Evolutionary conservation across 1,140 invertebrate species (phyloP), one percentile per base, ranked within the genome.

Genomic region (Drosophila sproati): DNA sequence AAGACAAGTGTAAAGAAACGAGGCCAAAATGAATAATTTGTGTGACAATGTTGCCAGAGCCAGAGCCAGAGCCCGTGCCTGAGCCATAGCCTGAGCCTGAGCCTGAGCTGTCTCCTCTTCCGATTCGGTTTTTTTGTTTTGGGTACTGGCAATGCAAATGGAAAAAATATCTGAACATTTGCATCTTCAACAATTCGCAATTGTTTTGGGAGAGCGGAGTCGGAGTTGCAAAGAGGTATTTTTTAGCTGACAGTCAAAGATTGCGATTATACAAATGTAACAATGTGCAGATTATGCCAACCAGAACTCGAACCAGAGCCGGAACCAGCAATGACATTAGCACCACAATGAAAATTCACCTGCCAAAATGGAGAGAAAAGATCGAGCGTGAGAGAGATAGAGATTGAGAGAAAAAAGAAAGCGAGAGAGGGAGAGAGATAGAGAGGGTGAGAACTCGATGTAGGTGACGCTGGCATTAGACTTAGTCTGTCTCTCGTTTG

Each of bases 91-190:
- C 39, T 29, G 28, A 39, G 60, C 50, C 67, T 61, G 66, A 60
- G 59, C 12, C 51, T 12, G 55, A 20, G 59, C 45, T 32, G 57
- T 67, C 68, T 47, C 57, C 55, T 52, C 60, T 61, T 51, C 54
- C 52, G 12, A n/a, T 37, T 12, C 1, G 28, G 0, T 39, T 54
- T 47, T 45, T 48, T 32, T 51, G 45, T 62, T 66, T 71, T 47
- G 32, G 51, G 62, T 55, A 43, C 57, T 51, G 73, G 54, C 76
- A 87, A 87, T 82, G 72, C 63, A 87, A 85, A 85, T 72, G 69
- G 66, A 68, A 69, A 73, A 82, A 86, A 87, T 87, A 86, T 87
- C 82, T 87, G 79, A 87, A 67, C 75, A 86, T 87, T 86, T 86
- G 82, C 82, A 86, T 86, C 82, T 86, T 78, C 82, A 76, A 78